Evolutionary conservation across 2,888 invertebrate genomes (phyloP).

Genomic region (Apamea sordens): DNA sequence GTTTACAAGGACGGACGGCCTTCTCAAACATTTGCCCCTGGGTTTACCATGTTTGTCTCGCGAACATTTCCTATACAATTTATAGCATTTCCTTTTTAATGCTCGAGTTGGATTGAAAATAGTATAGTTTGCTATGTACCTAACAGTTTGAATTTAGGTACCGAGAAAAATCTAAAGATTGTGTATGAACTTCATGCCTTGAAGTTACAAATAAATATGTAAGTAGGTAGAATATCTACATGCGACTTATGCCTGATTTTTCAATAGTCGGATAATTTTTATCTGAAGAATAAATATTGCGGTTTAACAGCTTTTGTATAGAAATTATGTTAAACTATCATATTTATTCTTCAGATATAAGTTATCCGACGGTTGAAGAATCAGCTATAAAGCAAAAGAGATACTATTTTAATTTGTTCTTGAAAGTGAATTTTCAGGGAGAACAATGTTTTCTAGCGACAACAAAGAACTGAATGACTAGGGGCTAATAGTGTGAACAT

Average conservation of each 20-base stretch:
- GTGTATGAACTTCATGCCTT: neutral
- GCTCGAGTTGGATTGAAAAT: neutral
- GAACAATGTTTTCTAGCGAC: neutral
- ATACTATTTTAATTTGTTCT: neutral
- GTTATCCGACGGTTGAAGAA: no score
- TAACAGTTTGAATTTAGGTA: neutral
- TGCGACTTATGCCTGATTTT: no score
- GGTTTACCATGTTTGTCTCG: constrained; percentile 47
- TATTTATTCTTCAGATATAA: no score
- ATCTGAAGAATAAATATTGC: no score
- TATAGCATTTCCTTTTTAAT: constrained; percentile 12
- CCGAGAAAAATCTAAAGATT: neutral
- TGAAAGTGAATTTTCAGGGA: neutral
- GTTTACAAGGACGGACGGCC: constrained; percentile 52
- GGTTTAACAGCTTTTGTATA: no score
- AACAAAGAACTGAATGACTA: constrained; percentile 1
- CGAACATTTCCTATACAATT: constrained; percentile 44
- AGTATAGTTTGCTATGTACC: neutral
- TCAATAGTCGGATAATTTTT: no score
- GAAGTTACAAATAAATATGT: neutral
- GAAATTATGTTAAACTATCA: no score
- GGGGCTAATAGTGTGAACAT: neutral
- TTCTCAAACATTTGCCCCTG: constrained; percentile 57
- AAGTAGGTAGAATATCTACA: no score
- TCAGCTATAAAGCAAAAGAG: neutral